Evolutionary conservation across 2,113 vertebrate species (phyloP), one percentile per base, ranked within the genome.

Genomic region (Chloropsis hardwickii): DNA sequence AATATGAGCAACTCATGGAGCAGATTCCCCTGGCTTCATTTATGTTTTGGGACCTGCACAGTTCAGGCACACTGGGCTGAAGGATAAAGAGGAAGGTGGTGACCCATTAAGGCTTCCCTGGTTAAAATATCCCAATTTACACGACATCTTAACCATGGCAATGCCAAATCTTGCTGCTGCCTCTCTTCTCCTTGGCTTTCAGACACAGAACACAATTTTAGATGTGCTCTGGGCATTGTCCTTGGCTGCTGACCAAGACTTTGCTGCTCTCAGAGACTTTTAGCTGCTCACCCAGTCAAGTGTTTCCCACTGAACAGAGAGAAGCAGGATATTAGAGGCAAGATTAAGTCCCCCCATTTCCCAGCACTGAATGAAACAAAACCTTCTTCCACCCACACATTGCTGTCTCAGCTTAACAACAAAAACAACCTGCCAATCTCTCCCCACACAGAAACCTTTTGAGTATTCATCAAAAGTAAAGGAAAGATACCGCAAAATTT

Each of bases 371-470:
- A 87, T 87, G 48, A 54, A 95, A 89, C 69, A 51, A 92, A 93
- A 60, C 14, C 45, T 67, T 78, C 65, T 76, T 57, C 88, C 80
- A 80, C 93, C 89, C 84, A 97, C 94, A 85, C 66, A 7, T 17
- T 87, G 66, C 77, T 95, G 48, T 47, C 84, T 92, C 89, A 89
- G 61, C 83, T 92, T n/a, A 83, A 91, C 56, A 96, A 78, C 81
- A 92, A 95, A 91, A 96, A 86, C 93, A 96, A 81, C 54, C 58
- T 95, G 94, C 45, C 94, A 95, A 85, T 95, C 90, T 89, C 87
- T 82, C 91, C 87, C 91, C 62, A 91, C 89, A 88, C 81, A 89
- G 37, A 86, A 88, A 65, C 48, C n/a, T 85, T 79, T 24, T 11
- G 29, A 90, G 35, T 62, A 91, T 60, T 69, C 76, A 72, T 88